Evolutionary conservation across 2,888 invertebrate species (phyloP).

Genomic region (Drosophila paramelanica): DNA sequence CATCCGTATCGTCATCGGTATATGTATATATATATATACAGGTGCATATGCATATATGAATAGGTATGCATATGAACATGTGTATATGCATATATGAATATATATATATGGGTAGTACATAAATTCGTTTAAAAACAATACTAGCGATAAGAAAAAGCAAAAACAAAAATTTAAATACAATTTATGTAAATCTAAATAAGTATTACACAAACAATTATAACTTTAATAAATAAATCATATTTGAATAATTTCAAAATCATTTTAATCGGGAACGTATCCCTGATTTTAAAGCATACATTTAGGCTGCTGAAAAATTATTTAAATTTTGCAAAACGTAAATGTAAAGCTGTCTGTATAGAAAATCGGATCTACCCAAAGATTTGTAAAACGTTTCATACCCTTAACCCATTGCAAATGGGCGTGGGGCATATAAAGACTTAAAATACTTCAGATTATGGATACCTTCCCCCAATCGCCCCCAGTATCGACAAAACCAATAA

Average conservation of each 20-base stretch:
- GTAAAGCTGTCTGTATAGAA: too few relatives aligned
- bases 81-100: constrained; percentile 7
- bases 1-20: constrained; percentile 24
- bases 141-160: constrained; percentile 43
- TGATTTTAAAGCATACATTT: constrained; percentile 2
- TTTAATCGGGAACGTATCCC: background rate
- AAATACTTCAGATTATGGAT: too few relatives aligned
- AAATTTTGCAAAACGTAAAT: too few relatives aligned
- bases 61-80: constrained; percentile 12
- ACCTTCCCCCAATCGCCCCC: too few relatives aligned
- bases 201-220: constrained; percentile 65
- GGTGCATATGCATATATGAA: constrained; percentile 1
- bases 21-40: constrained; percentile 19
- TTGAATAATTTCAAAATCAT: constrained; percentile 47
- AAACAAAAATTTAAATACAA: constrained; percentile 60
- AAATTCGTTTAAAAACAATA: constrained; percentile 57
- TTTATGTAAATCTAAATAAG: constrained; percentile 68
- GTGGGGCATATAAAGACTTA: too few relatives aligned
- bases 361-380: too few relatives aligned
- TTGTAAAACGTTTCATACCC: too few relatives aligned
- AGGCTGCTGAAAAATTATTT: background rate
- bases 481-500: too few relatives aligned
- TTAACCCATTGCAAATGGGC: too few relatives aligned
- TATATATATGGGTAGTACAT: constrained; percentile 42
- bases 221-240: constrained; percentile 67